Evolutionary conservation across 2,888 invertebrate species (phyloP).

Genomic region (Monochamus alternatus): DNA sequence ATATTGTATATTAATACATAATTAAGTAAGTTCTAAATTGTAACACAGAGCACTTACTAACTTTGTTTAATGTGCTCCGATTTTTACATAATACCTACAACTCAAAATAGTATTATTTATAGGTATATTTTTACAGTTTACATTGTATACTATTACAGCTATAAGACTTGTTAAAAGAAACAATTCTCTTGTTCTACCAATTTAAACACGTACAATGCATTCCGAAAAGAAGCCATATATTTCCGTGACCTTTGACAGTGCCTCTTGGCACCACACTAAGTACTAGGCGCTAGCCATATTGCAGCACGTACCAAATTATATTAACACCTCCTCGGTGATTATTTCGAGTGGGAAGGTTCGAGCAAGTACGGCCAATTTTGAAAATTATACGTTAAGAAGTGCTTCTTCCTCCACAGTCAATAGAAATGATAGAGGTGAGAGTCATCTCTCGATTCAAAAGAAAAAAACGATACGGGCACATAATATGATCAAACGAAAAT

Average conservation of each 20-base stretch:
- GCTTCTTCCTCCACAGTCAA: neutral
- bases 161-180: no score
- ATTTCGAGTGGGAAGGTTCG: neutral
- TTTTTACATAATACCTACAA: no score
- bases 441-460: neutral
- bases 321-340: constrained; percentile 9
- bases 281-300: neutral
- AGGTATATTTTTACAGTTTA: constrained; percentile 2
- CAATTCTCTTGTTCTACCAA: no score
- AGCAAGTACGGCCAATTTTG: constrained; percentile 3
- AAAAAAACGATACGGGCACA: neutral
- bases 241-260: neutral
- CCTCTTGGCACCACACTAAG: neutral
- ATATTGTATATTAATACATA: no score
- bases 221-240: neutral
- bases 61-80: no score
- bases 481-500: no score
- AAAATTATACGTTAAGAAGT: neutral
- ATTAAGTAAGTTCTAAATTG: no score
- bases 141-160: no score
- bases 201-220: neutral
- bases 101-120: no score
- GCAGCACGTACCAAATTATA: constrained; percentile 12
- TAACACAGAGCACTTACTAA: no score
- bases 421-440: neutral